A percentile compares a stretch with the other conserved stretches of the same genome.
Conservation (phyloP, 2,113 vertebrate species). For the Callospermophilus lateralis region DNA sequence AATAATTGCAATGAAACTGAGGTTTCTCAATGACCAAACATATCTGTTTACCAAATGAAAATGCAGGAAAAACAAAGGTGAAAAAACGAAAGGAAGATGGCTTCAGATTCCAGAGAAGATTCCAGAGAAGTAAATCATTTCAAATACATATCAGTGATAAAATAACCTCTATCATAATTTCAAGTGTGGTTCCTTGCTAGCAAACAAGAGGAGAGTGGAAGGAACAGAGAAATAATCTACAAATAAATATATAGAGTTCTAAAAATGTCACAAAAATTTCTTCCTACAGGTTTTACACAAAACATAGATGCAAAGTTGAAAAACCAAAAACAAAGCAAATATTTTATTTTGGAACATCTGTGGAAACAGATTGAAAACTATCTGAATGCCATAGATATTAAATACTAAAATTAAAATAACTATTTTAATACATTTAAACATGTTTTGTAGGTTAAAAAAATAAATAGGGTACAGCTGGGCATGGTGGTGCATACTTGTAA, state of each 20-base stretch:
- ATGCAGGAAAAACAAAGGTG: constrained; percentile 42
- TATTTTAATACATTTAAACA: not conserved
- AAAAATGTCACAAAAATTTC: not conserved
- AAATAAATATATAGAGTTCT: not conserved
- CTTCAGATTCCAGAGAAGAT: constrained; percentile 56
- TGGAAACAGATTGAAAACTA: not conserved
- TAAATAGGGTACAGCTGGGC: not conserved
- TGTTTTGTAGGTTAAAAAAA: constrained; percentile 19
- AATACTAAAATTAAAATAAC: not conserved
- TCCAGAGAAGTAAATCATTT: constrained; percentile 53
- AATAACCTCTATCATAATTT: not conserved
- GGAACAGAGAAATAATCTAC: not conserved
- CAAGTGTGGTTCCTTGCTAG: not conserved
- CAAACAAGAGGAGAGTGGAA: not conserved
- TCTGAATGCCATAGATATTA: not conserved
- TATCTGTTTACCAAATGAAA: constrained; percentile 58
- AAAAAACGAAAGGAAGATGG: not conserved
- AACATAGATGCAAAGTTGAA: not conserved
- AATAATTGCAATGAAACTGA: constrained; percentile 6
- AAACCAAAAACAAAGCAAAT: constrained; percentile 12
- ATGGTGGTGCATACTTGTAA: too few species aligned
- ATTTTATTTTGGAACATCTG: not conserved
- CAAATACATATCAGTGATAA: constrained; percentile 25
- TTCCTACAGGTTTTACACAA: not conserved
- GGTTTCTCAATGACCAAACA: not conserved